Base-by-base conservation (phyloP, 2,888 invertebrate genomes). In the Phaonia tiefii region DNA sequence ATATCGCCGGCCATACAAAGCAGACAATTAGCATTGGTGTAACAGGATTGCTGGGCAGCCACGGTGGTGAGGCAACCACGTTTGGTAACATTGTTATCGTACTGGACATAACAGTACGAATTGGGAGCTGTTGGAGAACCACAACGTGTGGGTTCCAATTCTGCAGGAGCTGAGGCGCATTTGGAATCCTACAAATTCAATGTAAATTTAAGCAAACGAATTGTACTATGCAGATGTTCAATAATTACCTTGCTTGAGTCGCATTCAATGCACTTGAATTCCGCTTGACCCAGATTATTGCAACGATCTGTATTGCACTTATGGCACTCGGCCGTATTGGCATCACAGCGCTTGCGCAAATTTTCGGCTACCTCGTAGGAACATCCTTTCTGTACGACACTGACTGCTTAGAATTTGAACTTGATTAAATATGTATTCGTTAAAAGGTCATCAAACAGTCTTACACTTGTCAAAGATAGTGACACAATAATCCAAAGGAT, bases 401-500 rank as follows among this genome's bases (percentile, higher is more conserved):
- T 76, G 42, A 81, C 84, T 83, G 10, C 11, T 42, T 1, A 60
- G 22, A 26, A 60, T 49, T 26, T 39, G 15, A 25, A 31, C 31
- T 31, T 26, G 7, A 1, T 25, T n/a, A 25, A 39, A 1, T 3
- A 17, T 8, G 1, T 17, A 5, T 11, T 10, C 10, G 22, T 31
- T 31, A 8, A 1, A 54, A 25, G 17, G 2, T 20, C 3, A 8
- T 49, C 49, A 20, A 20, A 17, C 7, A 20, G 8, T 83, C 87
- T 84, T 77, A 90, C 89, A 86, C 70, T 86, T 82, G 2, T 88
- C 86, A 56, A 86, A 90, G 13, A 90, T 77, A 8, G 90, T 88
- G 22, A 89, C 87, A 77, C 90, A 90, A 75, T 86, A 86, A 80
- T 90, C 90, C 83, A 89, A 71, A 5, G 86, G 83, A 82, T 90